These are phyloP conservation scores for Melanotaenia duboulayi DNA, from an alignment of 2,113 vertebrate species.

Conservation along the genomic window DNA sequence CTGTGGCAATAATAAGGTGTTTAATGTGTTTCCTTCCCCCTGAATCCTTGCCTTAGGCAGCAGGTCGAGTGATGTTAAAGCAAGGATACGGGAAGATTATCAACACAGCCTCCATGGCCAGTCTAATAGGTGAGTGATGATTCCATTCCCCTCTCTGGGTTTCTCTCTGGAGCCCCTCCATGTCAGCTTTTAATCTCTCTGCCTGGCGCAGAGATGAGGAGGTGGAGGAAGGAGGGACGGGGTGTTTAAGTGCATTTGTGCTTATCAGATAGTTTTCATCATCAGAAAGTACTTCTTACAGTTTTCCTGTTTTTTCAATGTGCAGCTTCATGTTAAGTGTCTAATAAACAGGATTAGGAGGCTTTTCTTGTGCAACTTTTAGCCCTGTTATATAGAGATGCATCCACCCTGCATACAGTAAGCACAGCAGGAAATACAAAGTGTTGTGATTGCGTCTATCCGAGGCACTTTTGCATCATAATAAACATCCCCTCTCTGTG, in stretches of 20 bases:
- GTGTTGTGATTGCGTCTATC: conserved; percentile 73
- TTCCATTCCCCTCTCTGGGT: conserved; percentile 56
- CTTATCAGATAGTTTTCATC: conserved; percentile 44
- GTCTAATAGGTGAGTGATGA: conserved; percentile 97
- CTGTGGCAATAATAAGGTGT: conserved; percentile 68
- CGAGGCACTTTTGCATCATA: conserved; percentile 78
- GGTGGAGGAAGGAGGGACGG: conserved; percentile 13
- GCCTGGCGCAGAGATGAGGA: conserved; percentile 52
- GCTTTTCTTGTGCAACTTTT: conserved; percentile 31
- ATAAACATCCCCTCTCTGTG: conserved; percentile 74
- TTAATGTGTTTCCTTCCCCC: conserved; percentile 84
- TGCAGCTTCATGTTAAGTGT: no score
- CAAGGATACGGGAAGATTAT: conserved; percentile 96
- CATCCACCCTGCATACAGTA: conserved; percentile 46
- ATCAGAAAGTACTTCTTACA: not conserved
- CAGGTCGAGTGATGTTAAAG: conserved; percentile 93
- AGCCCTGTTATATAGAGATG: conserved; percentile 17
- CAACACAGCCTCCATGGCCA: conserved; percentile 95
- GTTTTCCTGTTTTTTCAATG: conserved; percentile 34
- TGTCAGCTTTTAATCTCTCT: conserved; percentile 67
- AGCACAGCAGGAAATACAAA: conserved; percentile 60
- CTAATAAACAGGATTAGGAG: conserved; percentile 54
- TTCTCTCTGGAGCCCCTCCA: conserved; percentile 68
- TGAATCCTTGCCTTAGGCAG: conserved; percentile 90
- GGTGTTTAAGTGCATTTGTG: conserved; percentile 41